A percentile compares a stretch with the other conserved stretches of the same genome.
These are phyloP conservation scores for Benitochromis conjunctus DNA, from an alignment of 2,113 vertebrate genomes.

Conservation along the genomic window DNA sequence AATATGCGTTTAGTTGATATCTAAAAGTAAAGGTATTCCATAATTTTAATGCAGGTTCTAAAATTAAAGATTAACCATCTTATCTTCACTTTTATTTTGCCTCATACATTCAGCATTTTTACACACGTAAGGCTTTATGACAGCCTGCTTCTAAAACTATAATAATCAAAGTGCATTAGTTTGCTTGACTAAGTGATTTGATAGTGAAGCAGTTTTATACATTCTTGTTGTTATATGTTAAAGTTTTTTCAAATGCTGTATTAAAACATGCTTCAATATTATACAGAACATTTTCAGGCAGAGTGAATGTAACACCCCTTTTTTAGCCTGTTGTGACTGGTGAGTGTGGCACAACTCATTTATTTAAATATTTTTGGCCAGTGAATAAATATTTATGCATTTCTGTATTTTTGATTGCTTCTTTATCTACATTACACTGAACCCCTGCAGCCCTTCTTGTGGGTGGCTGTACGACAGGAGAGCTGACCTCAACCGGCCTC, in stretches of 20 bases:
- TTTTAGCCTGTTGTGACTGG: too few relatives aligned
- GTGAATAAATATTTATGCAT: neutral
- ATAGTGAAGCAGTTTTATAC: neutral
- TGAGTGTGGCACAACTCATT: neutral
- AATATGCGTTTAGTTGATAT: too few relatives aligned
- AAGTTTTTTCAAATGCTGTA: too few relatives aligned
- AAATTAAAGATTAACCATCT: neutral
- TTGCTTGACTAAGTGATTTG: neutral
- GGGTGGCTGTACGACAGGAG: too few relatives aligned
- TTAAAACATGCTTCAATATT: neutral
- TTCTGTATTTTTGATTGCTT: neutral
- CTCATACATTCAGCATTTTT: neutral
- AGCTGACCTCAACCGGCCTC: neutral
- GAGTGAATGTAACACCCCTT: neutral
- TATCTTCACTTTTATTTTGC: neutral
- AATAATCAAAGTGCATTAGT: neutral
- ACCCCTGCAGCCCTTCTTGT: neutral
- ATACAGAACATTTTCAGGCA: neutral
- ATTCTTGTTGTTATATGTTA: neutral
- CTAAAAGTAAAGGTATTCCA: too few relatives aligned
- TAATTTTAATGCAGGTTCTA: neutral
- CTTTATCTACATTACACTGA: neutral
- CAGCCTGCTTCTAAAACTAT: neutral
- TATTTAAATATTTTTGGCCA: neutral
- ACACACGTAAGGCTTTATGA: neutral